Percentiles rank a stretch among this genome's conserved stretches.
phyloP scores from a whole-genome alignment of 2,113 vertebrate genomes.

The Corythaeola cristata region DNA sequence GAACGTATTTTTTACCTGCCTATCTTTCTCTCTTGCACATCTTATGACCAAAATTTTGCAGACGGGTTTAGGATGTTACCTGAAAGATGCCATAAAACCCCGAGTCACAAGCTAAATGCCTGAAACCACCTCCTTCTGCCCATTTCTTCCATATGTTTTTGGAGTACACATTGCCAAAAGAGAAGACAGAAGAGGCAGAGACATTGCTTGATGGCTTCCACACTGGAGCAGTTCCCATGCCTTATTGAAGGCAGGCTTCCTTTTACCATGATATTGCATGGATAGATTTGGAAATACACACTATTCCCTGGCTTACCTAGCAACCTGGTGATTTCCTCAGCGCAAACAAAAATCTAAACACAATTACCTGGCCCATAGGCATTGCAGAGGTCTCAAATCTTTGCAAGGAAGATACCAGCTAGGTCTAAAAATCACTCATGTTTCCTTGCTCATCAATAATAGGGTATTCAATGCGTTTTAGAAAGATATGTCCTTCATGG shows the following conservation, averaged over 20 bases:
- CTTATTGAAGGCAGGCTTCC: neutral
- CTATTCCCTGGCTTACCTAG: neutral
- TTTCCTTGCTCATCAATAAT: neutral
- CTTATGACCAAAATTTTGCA: neutral
- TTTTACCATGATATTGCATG: neutral
- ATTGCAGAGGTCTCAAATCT: neutral
- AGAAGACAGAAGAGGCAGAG: neutral
- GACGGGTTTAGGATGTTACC: neutral
- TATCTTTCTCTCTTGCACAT: neutral
- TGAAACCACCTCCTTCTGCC: neutral
- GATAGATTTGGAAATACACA: neutral
- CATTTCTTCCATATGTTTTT: neutral
- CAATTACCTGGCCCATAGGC: neutral
- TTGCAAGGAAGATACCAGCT: neutral
- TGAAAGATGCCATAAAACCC: neutral
- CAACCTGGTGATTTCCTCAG: neutral
- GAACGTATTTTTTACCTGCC: neutral
- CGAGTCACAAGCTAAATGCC: neutral
- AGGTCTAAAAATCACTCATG: neutral
- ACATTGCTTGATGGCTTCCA: neutral
- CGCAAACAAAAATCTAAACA: neutral
- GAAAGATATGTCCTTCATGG: conserved; percentile 5
- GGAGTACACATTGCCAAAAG: neutral
- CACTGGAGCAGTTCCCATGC: accelerated
- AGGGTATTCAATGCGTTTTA: neutral